A percentile compares a stretch with the other conserved stretches of the same genome.
phyloP scores from a whole-genome alignment of 2,797 vertebrate species.

The Cheracebus regulus region DNA sequence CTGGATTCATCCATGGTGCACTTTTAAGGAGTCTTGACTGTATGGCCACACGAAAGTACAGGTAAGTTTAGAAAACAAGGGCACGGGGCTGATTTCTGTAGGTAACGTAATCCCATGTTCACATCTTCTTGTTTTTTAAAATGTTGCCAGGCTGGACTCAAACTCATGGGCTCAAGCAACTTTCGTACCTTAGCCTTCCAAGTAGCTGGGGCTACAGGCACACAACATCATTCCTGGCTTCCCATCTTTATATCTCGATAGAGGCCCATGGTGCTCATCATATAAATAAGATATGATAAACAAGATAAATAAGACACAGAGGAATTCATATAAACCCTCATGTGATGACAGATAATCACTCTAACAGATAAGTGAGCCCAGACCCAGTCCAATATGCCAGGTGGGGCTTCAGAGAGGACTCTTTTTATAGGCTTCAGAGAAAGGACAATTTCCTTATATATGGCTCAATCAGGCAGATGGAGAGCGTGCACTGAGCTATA shows the following conservation, averaged over 20 bases:
- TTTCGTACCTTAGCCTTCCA: background rate
- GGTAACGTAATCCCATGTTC: background rate
- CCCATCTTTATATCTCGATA: background rate
- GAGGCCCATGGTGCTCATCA: background rate
- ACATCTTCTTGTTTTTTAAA: background rate
- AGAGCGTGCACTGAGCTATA: background rate
- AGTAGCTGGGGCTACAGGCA: background rate
- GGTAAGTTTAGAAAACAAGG: background rate
- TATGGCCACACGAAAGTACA: background rate
- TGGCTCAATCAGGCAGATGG: background rate
- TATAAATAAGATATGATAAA: background rate
- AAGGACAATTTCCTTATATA: background rate
- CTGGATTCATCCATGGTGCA: background rate
- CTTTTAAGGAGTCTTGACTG: background rate
- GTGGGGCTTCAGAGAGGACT: background rate
- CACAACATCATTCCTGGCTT: background rate
- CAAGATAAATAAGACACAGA: background rate
- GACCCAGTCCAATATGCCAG: background rate
- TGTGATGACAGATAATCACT: background rate
- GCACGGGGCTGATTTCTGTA: background rate
- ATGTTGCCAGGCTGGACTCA: background rate
- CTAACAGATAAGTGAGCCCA: background rate
- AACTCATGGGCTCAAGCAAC: background rate
- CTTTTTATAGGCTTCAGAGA: background rate
- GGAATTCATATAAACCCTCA: background rate